Evolutionary conservation across 2,888 invertebrate species (phyloP).

Genomic region (Plebejus anna): DNA sequence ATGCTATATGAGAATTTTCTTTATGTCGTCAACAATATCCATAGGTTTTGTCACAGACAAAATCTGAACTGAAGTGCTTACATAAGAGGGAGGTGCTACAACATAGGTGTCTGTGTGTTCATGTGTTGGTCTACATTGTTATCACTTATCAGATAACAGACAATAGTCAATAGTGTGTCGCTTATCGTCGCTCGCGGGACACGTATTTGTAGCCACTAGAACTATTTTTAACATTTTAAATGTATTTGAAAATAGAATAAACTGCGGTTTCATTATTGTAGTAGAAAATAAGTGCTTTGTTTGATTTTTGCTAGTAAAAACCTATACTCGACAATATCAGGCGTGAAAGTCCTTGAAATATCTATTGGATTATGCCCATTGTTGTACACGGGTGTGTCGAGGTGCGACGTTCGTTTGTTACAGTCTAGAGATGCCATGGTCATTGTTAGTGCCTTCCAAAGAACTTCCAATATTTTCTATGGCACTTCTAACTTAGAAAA

Average conservation of each 20-base stretch:
- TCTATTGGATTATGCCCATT: constrained; percentile 6
- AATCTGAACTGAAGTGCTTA: not conserved
- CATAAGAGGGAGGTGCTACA: constrained; percentile 1
- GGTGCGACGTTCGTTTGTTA: not conserved
- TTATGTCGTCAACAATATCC: not conserved
- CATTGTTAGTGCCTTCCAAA: not conserved
- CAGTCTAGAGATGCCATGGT: not conserved
- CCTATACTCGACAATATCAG: not conserved
- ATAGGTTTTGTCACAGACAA: not conserved
- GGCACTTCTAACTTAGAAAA: not conserved
- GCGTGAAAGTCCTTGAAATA: constrained; percentile 6
- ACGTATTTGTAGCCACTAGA: not conserved
- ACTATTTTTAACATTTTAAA: constrained; percentile 20
- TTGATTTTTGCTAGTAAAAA: not conserved
- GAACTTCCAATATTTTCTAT: not conserved
- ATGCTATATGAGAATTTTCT: not conserved
- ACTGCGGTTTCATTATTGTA: not conserved
- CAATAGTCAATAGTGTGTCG: constrained; percentile 20
- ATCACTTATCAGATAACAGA: constrained; percentile 28
- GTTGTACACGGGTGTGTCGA: not conserved
- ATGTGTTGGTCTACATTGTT: constrained; percentile 21
- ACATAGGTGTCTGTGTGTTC: not conserved
- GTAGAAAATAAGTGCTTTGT: not conserved
- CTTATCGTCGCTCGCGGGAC: constrained; percentile 3
- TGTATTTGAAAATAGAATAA: not conserved